Base-by-base conservation (phyloP, 2,113 vertebrate species). In the Carettochelys insculpta region DNA sequence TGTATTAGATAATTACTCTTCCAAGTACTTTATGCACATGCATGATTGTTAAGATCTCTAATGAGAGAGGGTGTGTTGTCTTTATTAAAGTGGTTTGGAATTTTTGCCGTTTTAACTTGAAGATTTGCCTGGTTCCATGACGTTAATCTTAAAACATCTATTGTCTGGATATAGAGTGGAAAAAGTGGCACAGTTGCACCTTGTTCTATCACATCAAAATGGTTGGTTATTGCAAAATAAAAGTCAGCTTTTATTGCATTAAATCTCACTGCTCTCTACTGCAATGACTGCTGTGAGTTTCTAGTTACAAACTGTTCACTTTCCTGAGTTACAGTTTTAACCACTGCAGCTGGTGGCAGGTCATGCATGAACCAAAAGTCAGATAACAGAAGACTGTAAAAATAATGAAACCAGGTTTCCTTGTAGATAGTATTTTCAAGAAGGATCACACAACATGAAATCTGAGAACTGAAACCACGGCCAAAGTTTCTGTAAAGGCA, bases 401-500 rank as follows among this genome's bases (percentile, higher is more conserved):
- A 89, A 84, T 77, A 90, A 58, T 83, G 90, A 91, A 83, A 73
- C 9, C 3, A 2, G 58, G 11, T 71, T 86, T 90, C 16, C 24
- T 87, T 79, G 4, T 85, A 24, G 90, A 47, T 88, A 65, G 2
- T 82, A 10, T 73, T 82, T 95, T 92, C 89, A 17, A 58, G 50
- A 27, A 92, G 50, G 43, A 91, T 90, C 41, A 34, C 5, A 90
- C 68, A 89, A 92, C 0, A 3, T 73, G 58, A 92, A 88, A 88
- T 47, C 8, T 7, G 68, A 93, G 24, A 79, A 85, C 80, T 73
- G 71, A 93, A 96, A 92, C 11, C 2, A 58, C 41, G 83, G 31
- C 47, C 5, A 16, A 68, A 80, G 43, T 41, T 92, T 93, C 93
- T 92, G 73, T 12, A 48, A 82, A 92, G 91, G 92, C 93, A 96